Base-by-base conservation (phyloP, 2,113 vertebrate genomes). In the Tangachromis dhanisi region DNA sequence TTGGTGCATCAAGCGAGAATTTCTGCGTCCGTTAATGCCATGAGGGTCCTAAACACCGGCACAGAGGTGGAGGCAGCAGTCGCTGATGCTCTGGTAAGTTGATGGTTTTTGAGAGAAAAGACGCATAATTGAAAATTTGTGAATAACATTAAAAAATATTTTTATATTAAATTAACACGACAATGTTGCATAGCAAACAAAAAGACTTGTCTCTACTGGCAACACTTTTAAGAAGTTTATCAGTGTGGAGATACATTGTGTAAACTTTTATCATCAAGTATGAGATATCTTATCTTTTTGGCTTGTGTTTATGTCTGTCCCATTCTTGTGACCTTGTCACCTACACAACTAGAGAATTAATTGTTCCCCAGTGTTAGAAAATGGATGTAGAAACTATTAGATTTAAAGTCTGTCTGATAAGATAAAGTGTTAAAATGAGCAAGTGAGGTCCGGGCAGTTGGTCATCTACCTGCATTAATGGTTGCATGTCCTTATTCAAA, bases 61-160 rank as follows among this genome's bases (percentile, higher is more conserved):
- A 99, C 99, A 1, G 99, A 99, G 88, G 97, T 99, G 88, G 99
- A 99, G 91, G 98, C 99, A 12, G 99, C 99, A 0, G 98, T 99
- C 4, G 99, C 99, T 0, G 98, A 99, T 88, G 98, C 98, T 92
- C 95, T 99, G 98, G 99, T 99, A 97, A 97, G 97, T 94, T 38
- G 2, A n/a, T 57, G 54, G n/a, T 45, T 47, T 73, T 47, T 73
- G 21, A 45, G 40, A 47, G 40, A 47, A 73, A 45, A 47, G 21
- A 9, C 2, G 0, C 40, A 45, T 9, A 45, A 73, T 13, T 45
- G 4, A 26, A 45, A 17, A 45, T 26, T 45, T 73, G 2, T 7
- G 13, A 71, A 24, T 8, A 71, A 71, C n/a, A 42, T 19, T 9
- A 24, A 71, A 71, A 71, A 71, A 71, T 6, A 21, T 21, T 21